These are phyloP conservation scores for Ailuropoda melanoleuca DNA, from an alignment of 2,113 vertebrate species.

Conservation along the genomic window DNA sequence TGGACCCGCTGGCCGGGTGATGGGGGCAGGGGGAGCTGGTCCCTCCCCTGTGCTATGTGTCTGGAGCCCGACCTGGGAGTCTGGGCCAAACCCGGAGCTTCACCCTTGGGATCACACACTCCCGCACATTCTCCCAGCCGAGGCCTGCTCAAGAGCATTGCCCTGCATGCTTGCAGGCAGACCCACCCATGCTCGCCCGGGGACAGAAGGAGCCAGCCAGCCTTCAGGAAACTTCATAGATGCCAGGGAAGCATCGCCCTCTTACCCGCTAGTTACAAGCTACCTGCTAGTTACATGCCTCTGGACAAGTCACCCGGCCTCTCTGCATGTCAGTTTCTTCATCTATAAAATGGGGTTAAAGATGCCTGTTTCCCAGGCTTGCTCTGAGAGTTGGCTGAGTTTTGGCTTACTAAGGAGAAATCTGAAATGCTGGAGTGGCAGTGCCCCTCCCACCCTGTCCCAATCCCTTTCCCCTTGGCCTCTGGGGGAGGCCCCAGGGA, in stretches of 20 bases:
- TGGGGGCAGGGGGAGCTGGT: constrained; percentile 50
- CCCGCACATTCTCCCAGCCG: neutral
- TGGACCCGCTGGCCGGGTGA: constrained; percentile 44
- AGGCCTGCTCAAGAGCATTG: fast-evolving
- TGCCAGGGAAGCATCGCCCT: neutral
- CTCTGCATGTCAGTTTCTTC: constrained; percentile 40
- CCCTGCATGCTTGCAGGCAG: neutral
- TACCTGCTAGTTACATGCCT: neutral
- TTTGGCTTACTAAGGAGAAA: neutral
- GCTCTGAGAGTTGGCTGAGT: neutral
- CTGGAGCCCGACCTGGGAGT: constrained; percentile 39
- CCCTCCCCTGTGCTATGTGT: constrained; percentile 5
- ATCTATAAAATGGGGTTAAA: neutral
- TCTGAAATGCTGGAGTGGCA: neutral
- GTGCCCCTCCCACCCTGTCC: neutral
- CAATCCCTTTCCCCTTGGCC: neutral
- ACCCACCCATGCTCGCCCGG: fast-evolving
- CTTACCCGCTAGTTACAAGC: neutral
- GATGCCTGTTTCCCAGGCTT: neutral
- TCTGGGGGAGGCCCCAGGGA: constrained; percentile 51
- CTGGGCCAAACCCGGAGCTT: neutral
- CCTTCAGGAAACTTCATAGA: neutral
- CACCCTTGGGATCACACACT: neutral
- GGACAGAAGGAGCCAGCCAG: neutral
- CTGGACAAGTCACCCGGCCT: neutral